Evolutionary conservation across 2,113 vertebrate species (phyloP), one percentile per base, ranked within the genome.

Genomic region (Pomatostomus ruficeps): DNA sequence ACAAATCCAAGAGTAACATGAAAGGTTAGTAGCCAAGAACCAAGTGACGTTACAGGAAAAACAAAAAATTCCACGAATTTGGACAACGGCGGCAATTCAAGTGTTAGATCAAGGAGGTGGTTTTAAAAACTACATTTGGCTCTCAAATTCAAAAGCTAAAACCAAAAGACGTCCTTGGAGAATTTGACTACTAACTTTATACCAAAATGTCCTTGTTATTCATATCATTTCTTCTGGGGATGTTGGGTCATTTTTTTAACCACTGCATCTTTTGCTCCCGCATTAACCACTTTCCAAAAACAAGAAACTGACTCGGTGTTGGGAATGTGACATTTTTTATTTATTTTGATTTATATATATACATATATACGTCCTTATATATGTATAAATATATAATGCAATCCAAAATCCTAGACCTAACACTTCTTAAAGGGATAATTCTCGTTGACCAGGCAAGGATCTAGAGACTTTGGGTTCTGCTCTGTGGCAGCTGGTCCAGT

Each of bases 1-100:
- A 99, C 99, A 99, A 99, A 99, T 98, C 99, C 99, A 99, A 99
- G 99, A 99, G 99, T 99, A 99, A 99, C 99, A 99, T 99, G 99
- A 99, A 99, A 99, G 99, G 99, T 99, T 99, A 99, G 99, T 99
- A 99, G 99, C 99, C 99, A 99, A 99, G 99, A 99, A 98, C 99
- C 99, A 99, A 99, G 99, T 98, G 99, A 99, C 99, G 99, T 99
- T 98, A 96, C 94, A 98, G 97, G 98, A 97, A 97, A 97, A 96
- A 94, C 94, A 96, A 96, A 96, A 97, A 98, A 65, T 88, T 96
- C 95, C 89, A 97, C 98, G 95, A 97, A 98, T 98, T 99, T 99
- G 98, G 98, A 98, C 98, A 87, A 97, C 85, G 94, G 90, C 51
- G 45, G 94, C 97, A 80, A 97, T 97, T 97, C 96, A 91, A 97